A percentile compares a stretch with the other conserved stretches of the same genome.
These are phyloP conservation scores for Drosophila ustulata DNA, from an alignment of 2,888 invertebrate species.

Conservation along the genomic window DNA sequence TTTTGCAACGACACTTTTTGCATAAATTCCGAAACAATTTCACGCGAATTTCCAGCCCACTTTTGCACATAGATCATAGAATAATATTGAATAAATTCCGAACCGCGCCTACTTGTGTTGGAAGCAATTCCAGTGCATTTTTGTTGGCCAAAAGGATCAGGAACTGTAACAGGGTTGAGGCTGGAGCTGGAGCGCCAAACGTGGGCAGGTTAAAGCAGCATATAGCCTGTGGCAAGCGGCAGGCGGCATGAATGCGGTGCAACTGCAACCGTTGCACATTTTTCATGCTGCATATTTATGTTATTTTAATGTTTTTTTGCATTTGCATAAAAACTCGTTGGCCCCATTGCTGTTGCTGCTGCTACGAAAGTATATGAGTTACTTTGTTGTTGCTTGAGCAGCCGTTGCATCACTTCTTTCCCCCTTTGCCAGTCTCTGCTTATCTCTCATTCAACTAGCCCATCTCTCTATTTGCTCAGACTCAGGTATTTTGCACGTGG, in stretches of 20 bases:
- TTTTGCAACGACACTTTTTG: conserved; percentile 3
- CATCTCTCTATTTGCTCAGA: conserved; percentile 12
- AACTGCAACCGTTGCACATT: conserved; percentile 62
- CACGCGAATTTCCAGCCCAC: conserved; percentile 8
- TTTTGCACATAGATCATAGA: conserved; percentile 10
- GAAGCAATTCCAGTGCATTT: conserved; percentile 20
- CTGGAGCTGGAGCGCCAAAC: not conserved
- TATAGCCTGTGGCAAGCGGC: conserved; percentile 35
- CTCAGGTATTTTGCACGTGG: conserved; percentile 41
- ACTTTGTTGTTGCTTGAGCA: conserved; percentile 20
- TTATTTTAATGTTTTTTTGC: conserved; percentile 52
- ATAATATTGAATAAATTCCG: conserved; percentile 42
- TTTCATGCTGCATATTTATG: conserved; percentile 60
- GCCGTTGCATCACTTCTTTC: not conserved
- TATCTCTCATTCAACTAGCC: conserved; percentile 2
- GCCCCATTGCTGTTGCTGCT: conserved; percentile 23
- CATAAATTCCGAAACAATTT: conserved; percentile 6
- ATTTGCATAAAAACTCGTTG: conserved; percentile 61
- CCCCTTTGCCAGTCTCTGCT: not conserved
- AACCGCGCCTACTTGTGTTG: conserved; percentile 30
- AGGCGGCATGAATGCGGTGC: conserved; percentile 10
- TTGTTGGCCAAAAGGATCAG: conserved; percentile 36
- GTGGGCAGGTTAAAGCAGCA: conserved; percentile 43
- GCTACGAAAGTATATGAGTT: conserved; percentile 1
- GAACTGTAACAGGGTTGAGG: not conserved